These are phyloP conservation scores for Eulemur rubriventer DNA, from an alignment of 2,797 vertebrate species.

Conservation along the genomic window DNA sequence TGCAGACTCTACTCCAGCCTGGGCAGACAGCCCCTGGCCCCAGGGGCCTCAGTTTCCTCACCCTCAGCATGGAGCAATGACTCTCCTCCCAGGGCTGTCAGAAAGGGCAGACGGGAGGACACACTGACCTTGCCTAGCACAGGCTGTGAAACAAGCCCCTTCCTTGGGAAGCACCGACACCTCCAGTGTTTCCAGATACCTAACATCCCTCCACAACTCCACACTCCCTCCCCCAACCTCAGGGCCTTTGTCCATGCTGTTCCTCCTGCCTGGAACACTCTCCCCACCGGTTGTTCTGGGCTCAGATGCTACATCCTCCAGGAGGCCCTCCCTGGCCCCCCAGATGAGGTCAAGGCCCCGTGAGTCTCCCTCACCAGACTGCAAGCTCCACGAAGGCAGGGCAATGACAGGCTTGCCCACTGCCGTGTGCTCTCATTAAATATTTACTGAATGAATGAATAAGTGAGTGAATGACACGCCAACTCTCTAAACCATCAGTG, in stretches of 20 bases:
- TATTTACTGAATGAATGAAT: not conserved
- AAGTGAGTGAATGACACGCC: not conserved
- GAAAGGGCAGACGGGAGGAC: not conserved
- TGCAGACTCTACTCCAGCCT: not conserved
- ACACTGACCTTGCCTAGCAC: not conserved
- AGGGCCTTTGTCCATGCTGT: not conserved
- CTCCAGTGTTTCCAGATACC: not conserved
- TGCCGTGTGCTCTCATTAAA: not conserved
- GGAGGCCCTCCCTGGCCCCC: not conserved
- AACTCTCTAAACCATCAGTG: not conserved
- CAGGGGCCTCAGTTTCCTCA: not conserved
- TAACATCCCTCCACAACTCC: not conserved
- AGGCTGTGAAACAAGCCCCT: not conserved
- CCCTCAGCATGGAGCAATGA: not conserved
- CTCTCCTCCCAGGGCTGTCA: not conserved
- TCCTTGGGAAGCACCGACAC: not conserved
- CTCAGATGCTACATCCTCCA: not conserved
- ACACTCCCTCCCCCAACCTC: not conserved
- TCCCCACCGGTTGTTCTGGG: not conserved
- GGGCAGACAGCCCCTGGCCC: not conserved
- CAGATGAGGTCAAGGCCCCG: not conserved
- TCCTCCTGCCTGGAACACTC: not conserved
- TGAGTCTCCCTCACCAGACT: not conserved
- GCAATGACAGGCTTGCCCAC: not conserved
- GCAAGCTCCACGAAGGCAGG: not conserved